Evolutionary conservation across 2,113 vertebrate genomes (phyloP).

Genomic region (mouse (Mus musculus)): DNA sequence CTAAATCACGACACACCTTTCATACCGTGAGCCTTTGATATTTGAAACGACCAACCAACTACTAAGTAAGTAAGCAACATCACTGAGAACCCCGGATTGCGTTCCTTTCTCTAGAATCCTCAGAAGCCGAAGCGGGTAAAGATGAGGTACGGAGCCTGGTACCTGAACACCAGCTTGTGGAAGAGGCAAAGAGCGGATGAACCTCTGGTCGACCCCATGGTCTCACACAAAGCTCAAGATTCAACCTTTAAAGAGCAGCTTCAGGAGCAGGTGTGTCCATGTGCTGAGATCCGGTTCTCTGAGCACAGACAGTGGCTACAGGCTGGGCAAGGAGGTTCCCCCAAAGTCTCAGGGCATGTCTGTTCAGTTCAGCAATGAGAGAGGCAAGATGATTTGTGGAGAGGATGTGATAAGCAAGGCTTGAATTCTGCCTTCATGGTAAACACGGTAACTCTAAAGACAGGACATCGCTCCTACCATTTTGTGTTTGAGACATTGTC

Average conservation of each 20-base stretch:
- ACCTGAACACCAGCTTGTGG: constrained; percentile 82
- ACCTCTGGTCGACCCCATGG: constrained; percentile 69
- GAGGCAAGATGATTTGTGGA: not conserved
- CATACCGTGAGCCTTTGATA: constrained; percentile 21
- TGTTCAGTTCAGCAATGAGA: not conserved
- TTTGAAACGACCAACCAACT: not conserved
- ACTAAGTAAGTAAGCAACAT: not conserved
- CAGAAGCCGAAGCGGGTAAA: constrained; percentile 66
- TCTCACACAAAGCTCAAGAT: constrained; percentile 39
- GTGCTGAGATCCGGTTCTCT: not conserved
- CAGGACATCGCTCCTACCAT: not conserved
- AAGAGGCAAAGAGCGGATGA: constrained; percentile 78
- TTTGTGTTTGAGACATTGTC: not conserved
- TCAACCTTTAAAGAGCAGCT: constrained; percentile 45
- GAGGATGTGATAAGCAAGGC: not conserved
- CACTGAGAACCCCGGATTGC: not conserved
- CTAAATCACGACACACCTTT: not conserved
- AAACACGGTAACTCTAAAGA: not conserved
- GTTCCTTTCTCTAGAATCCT: constrained; percentile 64
- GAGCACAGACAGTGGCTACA: not conserved
- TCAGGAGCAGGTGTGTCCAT: constrained; percentile 72
- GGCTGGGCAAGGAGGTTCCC: not conserved
- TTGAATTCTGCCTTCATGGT: not conserved
- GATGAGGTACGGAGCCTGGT: constrained; percentile 83
- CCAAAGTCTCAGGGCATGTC: not conserved